Conservation (phyloP, 2,797 vertebrate species). For the Catamblyrhynchus diadema region DNA sequence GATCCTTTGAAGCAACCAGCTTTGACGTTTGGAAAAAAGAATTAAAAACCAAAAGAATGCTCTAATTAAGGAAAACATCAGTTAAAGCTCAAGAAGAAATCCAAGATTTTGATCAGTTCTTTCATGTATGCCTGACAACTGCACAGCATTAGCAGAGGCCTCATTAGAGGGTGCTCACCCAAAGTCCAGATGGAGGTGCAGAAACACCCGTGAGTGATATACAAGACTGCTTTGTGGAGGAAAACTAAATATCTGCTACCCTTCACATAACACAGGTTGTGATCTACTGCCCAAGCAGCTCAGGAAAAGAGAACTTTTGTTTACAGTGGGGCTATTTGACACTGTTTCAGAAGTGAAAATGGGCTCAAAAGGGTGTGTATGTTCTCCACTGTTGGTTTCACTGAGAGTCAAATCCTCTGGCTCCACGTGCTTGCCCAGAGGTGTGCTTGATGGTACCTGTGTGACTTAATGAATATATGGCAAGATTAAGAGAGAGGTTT, state of each 20-base stretch:
- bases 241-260: background rate
- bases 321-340: background rate
- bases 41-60: background rate
- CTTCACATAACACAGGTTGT: background rate
- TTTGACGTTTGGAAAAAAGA: background rate
- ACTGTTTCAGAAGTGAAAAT: background rate
- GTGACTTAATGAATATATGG: background rate
- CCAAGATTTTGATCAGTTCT: constrained; percentile 1
- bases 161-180: background rate
- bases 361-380: background rate
- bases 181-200: background rate
- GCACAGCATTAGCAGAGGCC: background rate
- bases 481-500: background rate
- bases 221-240: background rate
- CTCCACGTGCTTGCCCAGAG: background rate
- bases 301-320: background rate
- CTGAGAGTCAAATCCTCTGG: background rate
- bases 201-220: background rate
- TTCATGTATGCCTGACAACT: background rate
- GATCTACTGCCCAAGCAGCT: background rate
- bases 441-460: background rate
- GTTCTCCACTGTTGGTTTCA: background rate
- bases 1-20: constrained; percentile 45
- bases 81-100: constrained; percentile 10
- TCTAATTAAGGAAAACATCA: constrained; percentile 44